These are phyloP conservation scores for Pagetopsis macropterus DNA, from an alignment of 2,797 vertebrate species.

Conservation along the genomic window DNA sequence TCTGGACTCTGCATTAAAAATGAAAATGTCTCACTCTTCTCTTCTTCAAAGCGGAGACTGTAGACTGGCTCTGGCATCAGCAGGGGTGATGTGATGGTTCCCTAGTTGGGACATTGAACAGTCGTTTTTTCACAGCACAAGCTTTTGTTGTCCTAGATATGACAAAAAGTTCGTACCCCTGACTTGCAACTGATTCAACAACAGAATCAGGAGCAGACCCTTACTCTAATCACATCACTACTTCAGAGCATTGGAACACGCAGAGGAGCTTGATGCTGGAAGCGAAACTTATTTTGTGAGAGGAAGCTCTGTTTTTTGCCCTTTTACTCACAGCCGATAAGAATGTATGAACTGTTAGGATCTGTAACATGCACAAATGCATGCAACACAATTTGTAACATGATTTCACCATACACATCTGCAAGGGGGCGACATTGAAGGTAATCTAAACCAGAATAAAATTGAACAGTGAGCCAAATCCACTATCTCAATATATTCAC, in stretches of 20 bases:
- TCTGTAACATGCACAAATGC: background rate
- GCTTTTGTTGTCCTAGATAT: conserved; percentile 63
- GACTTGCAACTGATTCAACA: conserved; percentile 23
- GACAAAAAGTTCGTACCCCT: conserved; percentile 50
- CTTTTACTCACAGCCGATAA: background rate
- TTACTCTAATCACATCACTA: conserved; percentile 34
- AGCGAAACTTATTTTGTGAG: conserved; percentile 16
- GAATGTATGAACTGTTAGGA: background rate
- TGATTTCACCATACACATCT: conserved; percentile 26
- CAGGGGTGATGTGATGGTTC: conserved; percentile 53
- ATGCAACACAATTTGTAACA: background rate
- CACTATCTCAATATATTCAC: background rate
- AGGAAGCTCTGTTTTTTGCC: background rate
- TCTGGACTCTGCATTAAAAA: conserved; percentile 35
- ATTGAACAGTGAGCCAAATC: background rate
- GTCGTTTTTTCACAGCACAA: conserved; percentile 56
- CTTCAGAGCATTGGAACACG: background rate
- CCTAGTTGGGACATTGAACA: conserved; percentile 56
- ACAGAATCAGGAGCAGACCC: conserved; percentile 15
- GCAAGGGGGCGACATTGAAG: background rate
- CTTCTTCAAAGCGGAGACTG: conserved; percentile 25
- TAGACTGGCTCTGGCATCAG: conserved; percentile 45
- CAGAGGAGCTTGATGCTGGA: conserved; percentile 13
- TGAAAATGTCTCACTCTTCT: conserved; percentile 19
- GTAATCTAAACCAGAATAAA: conserved; percentile 1